Evolutionary conservation across 2,113 vertebrate genomes (phyloP).

Genomic region (Casuarius casuarius): DNA sequence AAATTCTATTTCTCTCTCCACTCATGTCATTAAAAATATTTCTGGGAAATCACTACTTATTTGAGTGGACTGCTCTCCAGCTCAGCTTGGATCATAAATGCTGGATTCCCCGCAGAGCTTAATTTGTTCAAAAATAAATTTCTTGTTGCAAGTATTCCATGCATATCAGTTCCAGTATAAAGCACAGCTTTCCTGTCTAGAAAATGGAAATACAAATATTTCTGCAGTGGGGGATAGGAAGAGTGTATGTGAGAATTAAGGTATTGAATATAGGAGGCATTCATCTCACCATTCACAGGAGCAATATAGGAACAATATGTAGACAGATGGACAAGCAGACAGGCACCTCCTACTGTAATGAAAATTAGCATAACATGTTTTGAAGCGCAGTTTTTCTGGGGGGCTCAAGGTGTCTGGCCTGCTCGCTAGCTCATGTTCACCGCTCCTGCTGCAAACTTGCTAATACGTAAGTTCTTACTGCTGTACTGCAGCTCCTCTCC

Average conservation of each 20-base stretch:
- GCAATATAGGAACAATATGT: background rate
- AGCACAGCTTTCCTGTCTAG: background rate
- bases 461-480: background rate
- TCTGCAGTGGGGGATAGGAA: background rate
- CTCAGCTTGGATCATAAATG: background rate
- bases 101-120: background rate
- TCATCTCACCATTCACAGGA: background rate
- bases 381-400: background rate
- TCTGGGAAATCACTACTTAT: background rate
- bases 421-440: background rate
- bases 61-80: background rate
- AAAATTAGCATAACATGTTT: background rate
- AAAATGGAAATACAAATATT: background rate
- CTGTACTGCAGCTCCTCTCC: background rate
- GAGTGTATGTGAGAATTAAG: background rate
- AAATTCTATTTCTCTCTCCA: background rate
- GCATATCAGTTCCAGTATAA: background rate
- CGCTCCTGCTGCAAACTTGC: background rate
- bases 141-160: background rate
- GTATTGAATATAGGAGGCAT: background rate
- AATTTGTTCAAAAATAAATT: background rate
- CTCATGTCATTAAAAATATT: slow-evolving; percentile 21
- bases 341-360: background rate
- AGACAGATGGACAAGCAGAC: background rate
- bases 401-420: background rate